Evolutionary conservation across 2,888 invertebrate species (phyloP).

Genomic region (Neocrepidodera transversa): DNA sequence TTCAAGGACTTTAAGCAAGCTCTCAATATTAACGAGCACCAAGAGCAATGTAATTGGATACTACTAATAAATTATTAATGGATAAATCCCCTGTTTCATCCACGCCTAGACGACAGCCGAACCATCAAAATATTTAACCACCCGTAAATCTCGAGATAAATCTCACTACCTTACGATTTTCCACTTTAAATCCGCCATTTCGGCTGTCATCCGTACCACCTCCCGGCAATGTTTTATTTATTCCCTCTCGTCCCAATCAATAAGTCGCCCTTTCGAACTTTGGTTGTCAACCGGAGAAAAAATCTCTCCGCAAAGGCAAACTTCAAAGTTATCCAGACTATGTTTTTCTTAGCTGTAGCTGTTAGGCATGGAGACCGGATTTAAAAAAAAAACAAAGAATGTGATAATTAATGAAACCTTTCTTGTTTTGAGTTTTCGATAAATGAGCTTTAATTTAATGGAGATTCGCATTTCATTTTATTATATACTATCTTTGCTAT

Average conservation of each 20-base stretch:
- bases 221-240: conserved; percentile 38
- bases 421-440: too few relatives aligned
- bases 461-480: too few relatives aligned
- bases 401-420: too few relatives aligned
- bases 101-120: conserved; percentile 4
- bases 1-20: neutral
- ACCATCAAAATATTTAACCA: conserved; percentile 30
- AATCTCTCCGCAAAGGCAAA: conserved; percentile 6
- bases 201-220: conserved; percentile 23
- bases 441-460: too few relatives aligned
- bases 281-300: conserved; percentile 11
- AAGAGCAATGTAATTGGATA: conserved; percentile 1
- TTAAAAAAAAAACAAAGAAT: too few relatives aligned
- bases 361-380: neutral
- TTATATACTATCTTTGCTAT: too few relatives aligned
- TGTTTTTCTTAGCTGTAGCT: neutral
- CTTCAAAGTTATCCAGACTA: conserved; percentile 5
- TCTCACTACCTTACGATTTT: conserved; percentile 19
- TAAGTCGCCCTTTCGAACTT: conserved; percentile 34
- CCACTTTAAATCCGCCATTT: conserved; percentile 24
- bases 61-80: conserved; percentile 6
- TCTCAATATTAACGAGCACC: neutral
- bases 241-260: conserved; percentile 33
- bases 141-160: conserved; percentile 28
- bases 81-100: neutral